Conservation (phyloP, 2,113 vertebrate species). For the Clarias magur region DNA sequence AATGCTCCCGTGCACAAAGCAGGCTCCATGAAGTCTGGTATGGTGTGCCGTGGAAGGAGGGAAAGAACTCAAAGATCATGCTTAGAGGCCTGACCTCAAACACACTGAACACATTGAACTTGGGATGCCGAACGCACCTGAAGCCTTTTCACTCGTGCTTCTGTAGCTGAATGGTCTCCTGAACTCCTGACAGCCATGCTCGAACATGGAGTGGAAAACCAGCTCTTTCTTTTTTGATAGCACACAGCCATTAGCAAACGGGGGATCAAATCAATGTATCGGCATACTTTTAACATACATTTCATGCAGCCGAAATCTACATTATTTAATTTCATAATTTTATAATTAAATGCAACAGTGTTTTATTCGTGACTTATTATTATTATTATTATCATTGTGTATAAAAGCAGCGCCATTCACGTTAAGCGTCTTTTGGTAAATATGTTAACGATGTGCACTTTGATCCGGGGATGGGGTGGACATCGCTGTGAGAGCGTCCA, state of each 20-base stretch:
- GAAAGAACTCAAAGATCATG: neutral
- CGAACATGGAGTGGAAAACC: neutral
- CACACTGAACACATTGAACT: neutral
- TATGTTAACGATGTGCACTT: neutral
- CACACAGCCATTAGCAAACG: too few relatives aligned
- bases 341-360: neutral
- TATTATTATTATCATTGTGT: neutral
- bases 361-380: neutral
- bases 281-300: too few relatives aligned
- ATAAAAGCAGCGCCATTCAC: neutral
- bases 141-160: neutral
- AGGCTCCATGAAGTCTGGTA: neutral
- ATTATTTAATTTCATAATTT: neutral
- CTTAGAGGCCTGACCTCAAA: neutral
- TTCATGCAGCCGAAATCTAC: too few relatives aligned
- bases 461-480: neutral
- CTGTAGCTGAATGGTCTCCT: neutral
- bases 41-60: neutral
- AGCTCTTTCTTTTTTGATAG: too few relatives aligned
- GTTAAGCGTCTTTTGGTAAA: neutral
- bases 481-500: constrained; percentile 36
- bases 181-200: neutral
- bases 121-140: neutral
- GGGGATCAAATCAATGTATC: too few relatives aligned
- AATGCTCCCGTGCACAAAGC: neutral